Base-by-base conservation (phyloP, 1,140 invertebrate genomes). In the Chrysomallon squamiferum region DNA sequence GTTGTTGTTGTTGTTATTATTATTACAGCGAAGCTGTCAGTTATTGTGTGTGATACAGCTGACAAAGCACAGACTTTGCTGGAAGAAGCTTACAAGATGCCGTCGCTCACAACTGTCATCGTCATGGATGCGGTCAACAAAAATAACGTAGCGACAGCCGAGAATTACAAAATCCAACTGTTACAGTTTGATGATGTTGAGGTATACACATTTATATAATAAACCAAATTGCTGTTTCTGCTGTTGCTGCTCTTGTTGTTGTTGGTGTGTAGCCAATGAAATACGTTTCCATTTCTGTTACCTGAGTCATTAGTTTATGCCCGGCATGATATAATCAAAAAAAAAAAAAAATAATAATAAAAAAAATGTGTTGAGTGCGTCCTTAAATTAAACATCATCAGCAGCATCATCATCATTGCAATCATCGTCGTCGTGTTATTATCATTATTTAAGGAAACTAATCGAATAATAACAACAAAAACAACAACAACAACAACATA, bases 31-130 rank as follows among this genome's bases (percentile, higher is more conserved):
- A 77, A 73, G 29, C 75, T 80, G 33, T 61, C 72, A 15, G 65
- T 76, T 35, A 93, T 97, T n/a, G 87, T 98, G 41, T 94, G 93
- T 75, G 95, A 98, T 79, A 93, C 90, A 62, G 96, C 96, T 86
- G 93, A 93, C 59, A 93, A 76, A 45, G 77, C 75, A 22, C 60
- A 93, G 82, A 87, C 93, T 52, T 82, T 98, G 15, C 86, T 98
- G 58, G 93, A 96, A 68, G 69, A 82, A 15, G 50, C 50, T 22
- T 18, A 54, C 22, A 54, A 25, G 50, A 54, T 30, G 25, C n/a
- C 50, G 25, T 54, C 50, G 15, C 25, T 54, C 0, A 20, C 15
- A 30, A 54, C 50, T 13, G 29, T 54, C 25, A 54, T 54, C 50
- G 22, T 54, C 25, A 54, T 54, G 25, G 50, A 54, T 54, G 25